Evolutionary conservation across 2,797 vertebrate species (phyloP), one percentile per base, ranked within the genome.

Genomic region (Odontamblyopus rebecca): DNA sequence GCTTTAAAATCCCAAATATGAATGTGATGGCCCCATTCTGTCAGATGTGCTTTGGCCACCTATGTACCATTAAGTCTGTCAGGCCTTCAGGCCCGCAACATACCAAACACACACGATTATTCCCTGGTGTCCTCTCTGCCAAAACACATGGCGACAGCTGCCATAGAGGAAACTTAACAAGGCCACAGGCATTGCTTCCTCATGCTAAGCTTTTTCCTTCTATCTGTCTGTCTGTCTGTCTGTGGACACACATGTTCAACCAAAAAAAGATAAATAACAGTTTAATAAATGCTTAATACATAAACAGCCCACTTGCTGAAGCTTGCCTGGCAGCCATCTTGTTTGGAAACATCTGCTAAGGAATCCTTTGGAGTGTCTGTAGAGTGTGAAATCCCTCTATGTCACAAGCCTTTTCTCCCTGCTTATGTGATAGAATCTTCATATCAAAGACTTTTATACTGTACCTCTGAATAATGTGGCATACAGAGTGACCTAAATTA

Each of bases 11-110:
- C 72, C 78, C 68, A 85, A 85, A 87, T 80, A 79, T 82, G 79
- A 79, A 78, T 68, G 29, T 71, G 69, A 78, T 88, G 90, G 71
- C 87, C 88, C 87, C 86, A 90, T 92, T 92, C 87, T 87, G 90
- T 92, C 90, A 92, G 69, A 84, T 76, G 51, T 63, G 62, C 70
- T 91, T 88, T 88, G 82, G 85, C 82, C 76, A 79, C 75, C 73
- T 68, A 78, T 81, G 78, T 77, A 74, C 71, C 81, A 87, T 88
- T 82, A 84, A 74, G 75, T 61, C 77, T 83, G 82, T 85, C 85
- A 89, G 78, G 81, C 82, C 85, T 89, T 75, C 70, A 71, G 86
- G 85, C 82, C 76, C 72, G 29, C 72, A 86, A 84, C 86, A 89
- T 85, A 82, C 75, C 70, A 70, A 85, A 82, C 82, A 76, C 75